Evolutionary conservation across 2,113 vertebrate genomes (phyloP).

Genomic region (Ptychochromis oligacanthus): DNA sequence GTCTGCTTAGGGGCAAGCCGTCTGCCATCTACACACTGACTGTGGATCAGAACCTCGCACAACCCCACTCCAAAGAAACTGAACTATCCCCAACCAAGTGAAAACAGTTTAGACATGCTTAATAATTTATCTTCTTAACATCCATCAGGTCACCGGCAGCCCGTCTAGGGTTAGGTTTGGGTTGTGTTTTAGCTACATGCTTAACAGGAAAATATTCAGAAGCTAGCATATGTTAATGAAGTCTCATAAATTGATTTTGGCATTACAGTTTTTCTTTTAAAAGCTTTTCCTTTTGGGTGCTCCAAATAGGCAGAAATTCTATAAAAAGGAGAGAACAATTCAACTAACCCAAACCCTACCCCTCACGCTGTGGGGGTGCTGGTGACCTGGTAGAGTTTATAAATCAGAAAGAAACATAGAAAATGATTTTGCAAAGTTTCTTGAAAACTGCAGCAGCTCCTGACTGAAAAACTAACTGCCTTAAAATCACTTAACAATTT

Average conservation of each 20-base stretch:
- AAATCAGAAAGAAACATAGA: not conserved
- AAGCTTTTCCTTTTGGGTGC: not conserved
- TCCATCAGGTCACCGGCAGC: not conserved
- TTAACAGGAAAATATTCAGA: not conserved
- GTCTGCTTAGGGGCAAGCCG: too few species aligned
- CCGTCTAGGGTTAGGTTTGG: not conserved
- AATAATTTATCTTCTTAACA: rapidly evolving
- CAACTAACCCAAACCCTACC: not conserved
- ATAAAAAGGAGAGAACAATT: not conserved
- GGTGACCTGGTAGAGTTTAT: not conserved
- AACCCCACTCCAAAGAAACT: not conserved
- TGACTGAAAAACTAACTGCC: not conserved
- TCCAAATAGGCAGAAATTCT: not conserved
- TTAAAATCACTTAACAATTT: not conserved
- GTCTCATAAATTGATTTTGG: not conserved
- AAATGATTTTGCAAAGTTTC: not conserved
- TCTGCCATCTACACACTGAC: not conserved
- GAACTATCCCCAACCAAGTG: not conserved
- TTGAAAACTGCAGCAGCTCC: not conserved
- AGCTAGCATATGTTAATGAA: not conserved
- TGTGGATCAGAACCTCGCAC: not conserved
- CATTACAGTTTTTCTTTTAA: not conserved
- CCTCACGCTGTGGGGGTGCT: too few species aligned
- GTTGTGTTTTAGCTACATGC: not conserved
- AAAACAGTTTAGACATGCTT: not conserved